Evolutionary conservation across 2,888 invertebrate genomes (phyloP).

Genomic region (Galerucella pusilla): DNA sequence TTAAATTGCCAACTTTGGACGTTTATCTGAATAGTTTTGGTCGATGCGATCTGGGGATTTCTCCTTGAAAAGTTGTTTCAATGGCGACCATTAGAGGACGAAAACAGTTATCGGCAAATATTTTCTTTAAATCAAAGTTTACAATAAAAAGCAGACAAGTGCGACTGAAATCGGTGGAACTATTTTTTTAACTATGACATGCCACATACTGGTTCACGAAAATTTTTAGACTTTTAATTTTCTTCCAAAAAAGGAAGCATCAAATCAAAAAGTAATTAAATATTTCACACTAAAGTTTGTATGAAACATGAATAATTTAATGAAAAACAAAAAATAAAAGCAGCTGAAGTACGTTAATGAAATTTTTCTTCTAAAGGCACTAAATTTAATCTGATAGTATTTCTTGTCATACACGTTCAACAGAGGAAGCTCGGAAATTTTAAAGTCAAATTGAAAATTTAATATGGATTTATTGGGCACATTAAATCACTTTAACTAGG

Average conservation of each 20-base stretch:
- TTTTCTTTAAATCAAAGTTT: too few species aligned
- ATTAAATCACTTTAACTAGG: slow-evolving; percentile 3
- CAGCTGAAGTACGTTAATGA: not conserved
- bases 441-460: slow-evolving; percentile 9
- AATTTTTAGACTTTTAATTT: too few species aligned
- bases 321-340: not conserved
- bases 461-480: not conserved
- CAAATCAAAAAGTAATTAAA: too few species aligned
- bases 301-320: too few species aligned
- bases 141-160: too few species aligned
- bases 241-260: too few species aligned
- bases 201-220: too few species aligned
- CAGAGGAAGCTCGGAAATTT: not conserved
- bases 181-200: too few species aligned
- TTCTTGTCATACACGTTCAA: not conserved
- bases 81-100: not conserved
- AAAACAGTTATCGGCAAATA: not conserved
- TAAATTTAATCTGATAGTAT: too few species aligned
- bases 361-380: too few species aligned
- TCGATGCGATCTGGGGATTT: not conserved
- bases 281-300: too few species aligned
- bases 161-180: too few species aligned
- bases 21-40: not conserved
- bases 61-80: not conserved
- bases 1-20: not conserved